These are phyloP conservation scores for Yponomeuta cagnagella DNA, from an alignment of 2,888 invertebrate genomes.

Conservation along the genomic window DNA sequence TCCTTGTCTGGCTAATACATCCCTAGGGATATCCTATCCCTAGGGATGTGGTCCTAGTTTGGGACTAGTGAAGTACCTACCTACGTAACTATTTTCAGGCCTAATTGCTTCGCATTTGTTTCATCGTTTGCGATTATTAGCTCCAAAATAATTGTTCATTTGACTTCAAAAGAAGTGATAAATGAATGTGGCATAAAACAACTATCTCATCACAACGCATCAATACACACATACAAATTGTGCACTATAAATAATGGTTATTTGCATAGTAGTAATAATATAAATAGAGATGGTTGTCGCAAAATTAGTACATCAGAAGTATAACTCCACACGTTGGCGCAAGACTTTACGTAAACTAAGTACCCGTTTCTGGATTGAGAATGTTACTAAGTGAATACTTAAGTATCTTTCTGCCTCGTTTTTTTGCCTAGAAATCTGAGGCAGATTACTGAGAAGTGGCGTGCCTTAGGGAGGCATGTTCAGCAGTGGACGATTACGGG, in stretches of 20 bases:
- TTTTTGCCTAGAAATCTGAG: too few relatives aligned
- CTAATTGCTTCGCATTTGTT: not conserved
- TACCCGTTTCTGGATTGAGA: too few relatives aligned
- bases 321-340: not conserved
- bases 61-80: too few relatives aligned
- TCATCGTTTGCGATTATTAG: not conserved
- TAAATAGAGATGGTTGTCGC: not conserved
- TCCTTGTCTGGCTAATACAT: too few relatives aligned
- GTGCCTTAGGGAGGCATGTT: too few relatives aligned
- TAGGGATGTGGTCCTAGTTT: too few relatives aligned
- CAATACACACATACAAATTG: not conserved
- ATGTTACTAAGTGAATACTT: too few relatives aligned
- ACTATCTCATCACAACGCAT: not conserved
- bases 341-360: not conserved
- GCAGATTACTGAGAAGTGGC: too few relatives aligned
- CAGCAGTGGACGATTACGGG: too few relatives aligned
- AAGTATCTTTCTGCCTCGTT: too few relatives aligned
- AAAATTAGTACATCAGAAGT: not conserved
- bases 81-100: too few relatives aligned
- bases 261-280: not conserved
- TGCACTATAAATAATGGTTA: not conserved
- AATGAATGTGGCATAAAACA: not conserved
- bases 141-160: not conserved
- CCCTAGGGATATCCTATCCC: too few relatives aligned
- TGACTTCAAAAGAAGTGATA: not conserved